These are phyloP conservation scores for Plectus sambesii DNA, from an alignment of 1,140 invertebrate species.

Conservation along the genomic window DNA sequence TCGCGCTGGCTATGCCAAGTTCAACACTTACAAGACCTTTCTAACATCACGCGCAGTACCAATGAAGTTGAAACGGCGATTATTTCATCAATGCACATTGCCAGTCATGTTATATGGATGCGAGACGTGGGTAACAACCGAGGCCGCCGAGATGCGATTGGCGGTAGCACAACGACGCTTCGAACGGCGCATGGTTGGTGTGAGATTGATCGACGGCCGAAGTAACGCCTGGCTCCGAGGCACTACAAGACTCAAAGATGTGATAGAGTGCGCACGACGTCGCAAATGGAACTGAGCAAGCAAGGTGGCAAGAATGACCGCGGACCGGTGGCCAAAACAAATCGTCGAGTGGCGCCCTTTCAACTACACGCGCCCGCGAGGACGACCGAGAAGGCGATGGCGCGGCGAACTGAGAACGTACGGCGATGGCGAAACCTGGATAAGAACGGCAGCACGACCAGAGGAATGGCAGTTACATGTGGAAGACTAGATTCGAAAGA, in stretches of 20 bases:
- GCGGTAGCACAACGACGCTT: background rate
- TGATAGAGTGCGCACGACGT: slow-evolving; percentile 1
- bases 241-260: slow-evolving; percentile 12
- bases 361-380: too few species aligned
- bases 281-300: too few species aligned
- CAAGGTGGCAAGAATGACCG: too few species aligned
- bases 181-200: slow-evolving; percentile 8
- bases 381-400: too few species aligned
- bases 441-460: too few species aligned
- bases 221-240: background rate
- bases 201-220: background rate
- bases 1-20: slow-evolving; percentile 4
- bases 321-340: too few species aligned
- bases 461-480: too few species aligned
- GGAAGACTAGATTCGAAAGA: too few species aligned
- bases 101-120: slow-evolving; percentile 10
- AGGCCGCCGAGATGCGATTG: slow-evolving; percentile 1
- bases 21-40: background rate
- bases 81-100: slow-evolving; percentile 14
- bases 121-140: slow-evolving; percentile 11
- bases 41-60: background rate
- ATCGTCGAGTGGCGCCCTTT: too few species aligned
- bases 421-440: too few species aligned
- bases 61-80: slow-evolving; percentile 13
- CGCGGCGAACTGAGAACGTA: too few species aligned